Evolutionary conservation across 2,113 vertebrate genomes (phyloP).

Genomic region (Pterocles gutturalis): DNA sequence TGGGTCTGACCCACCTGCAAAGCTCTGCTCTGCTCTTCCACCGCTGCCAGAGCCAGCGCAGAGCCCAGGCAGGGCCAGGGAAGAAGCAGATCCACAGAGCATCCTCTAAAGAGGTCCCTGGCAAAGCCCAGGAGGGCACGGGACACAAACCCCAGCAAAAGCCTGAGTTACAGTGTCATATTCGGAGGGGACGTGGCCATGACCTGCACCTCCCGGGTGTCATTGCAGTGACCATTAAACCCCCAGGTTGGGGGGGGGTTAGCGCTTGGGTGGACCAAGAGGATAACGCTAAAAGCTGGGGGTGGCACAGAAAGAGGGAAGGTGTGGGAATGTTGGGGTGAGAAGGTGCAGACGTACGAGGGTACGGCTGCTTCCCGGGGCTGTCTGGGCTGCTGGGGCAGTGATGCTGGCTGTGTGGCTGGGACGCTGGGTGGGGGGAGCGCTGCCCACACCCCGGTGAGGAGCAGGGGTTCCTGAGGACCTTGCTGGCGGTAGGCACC

Average conservation of each 20-base stretch:
- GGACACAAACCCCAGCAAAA: background rate
- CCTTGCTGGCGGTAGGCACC: background rate
- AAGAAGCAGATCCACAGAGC: background rate
- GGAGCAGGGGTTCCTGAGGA: background rate
- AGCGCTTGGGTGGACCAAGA: background rate
- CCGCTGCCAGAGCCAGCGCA: background rate
- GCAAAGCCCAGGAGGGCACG: rapidly evolving
- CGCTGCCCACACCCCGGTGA: background rate
- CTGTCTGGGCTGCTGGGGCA: background rate
- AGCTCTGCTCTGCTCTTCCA: background rate
- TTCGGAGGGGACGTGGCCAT: rapidly evolving
- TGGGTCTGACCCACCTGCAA: background rate
- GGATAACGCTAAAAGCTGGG: background rate
- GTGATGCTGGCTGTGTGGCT: too few relatives aligned
- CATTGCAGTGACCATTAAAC: background rate
- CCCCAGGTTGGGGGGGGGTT: background rate
- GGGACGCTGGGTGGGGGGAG: background rate
- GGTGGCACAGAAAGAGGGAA: background rate
- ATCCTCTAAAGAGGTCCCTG: background rate
- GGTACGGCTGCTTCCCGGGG: background rate
- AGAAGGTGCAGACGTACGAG: background rate
- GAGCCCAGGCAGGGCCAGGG: background rate
- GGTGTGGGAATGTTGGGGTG: background rate
- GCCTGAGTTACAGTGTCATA: background rate
- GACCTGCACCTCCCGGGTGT: background rate